Percentiles rank a stretch among this genome's conserved stretches.
phyloP scores from a whole-genome alignment of 2,797 vertebrate genomes.

The Schizothorax lantsangensis region DNA sequence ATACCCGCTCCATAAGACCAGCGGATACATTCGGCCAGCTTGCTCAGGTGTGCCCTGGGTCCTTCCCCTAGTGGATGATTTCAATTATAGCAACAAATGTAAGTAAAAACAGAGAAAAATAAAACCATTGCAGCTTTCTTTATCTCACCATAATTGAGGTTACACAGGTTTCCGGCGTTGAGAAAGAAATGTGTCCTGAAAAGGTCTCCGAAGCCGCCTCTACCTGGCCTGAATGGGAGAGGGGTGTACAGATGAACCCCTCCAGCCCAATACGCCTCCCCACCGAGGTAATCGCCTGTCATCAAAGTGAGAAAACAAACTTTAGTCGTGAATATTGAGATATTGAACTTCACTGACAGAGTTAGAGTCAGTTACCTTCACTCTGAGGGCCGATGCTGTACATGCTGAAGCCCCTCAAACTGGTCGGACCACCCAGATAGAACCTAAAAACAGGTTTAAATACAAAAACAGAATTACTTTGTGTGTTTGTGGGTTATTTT shows the following conservation, averaged over 20 bases:
- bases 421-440: constrained; percentile 96
- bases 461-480: constrained; percentile 15
- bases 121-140: background rate
- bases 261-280: constrained; percentile 94
- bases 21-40: constrained; percentile 90
- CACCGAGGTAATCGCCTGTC: constrained; percentile 94
- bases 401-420: constrained; percentile 97
- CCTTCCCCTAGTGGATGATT: constrained; percentile 83
- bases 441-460: constrained; percentile 78
- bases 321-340: background rate
- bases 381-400: constrained; percentile 98
- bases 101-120: background rate
- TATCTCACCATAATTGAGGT: constrained; percentile 92
- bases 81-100: background rate
- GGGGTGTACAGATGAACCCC: constrained; percentile 95
- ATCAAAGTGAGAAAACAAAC: constrained; percentile 18
- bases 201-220: constrained; percentile 92
- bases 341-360: background rate
- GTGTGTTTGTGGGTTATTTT: constrained; percentile 26
- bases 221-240: constrained; percentile 92
- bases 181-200: constrained; percentile 98
- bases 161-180: constrained; percentile 97
- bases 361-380: constrained; percentile 81
- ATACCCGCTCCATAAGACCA: constrained; percentile 95
- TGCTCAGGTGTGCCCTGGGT: constrained; percentile 89